Base-by-base conservation (phyloP, 2,797 vertebrate species). In the Typhlichthys eigenmanni region DNA sequence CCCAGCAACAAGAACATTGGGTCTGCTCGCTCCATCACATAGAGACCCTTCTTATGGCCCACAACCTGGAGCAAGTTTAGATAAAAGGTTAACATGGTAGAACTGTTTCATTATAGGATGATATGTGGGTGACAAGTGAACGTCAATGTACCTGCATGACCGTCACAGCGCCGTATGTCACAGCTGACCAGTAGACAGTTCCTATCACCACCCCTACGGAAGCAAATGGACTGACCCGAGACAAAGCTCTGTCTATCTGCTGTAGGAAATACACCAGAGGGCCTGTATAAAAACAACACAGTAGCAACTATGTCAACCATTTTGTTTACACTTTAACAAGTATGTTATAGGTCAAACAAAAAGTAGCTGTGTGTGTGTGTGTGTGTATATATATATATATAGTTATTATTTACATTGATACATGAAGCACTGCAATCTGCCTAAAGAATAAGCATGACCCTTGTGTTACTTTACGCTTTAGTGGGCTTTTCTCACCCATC, bases 141-240 rank as follows among this genome's bases (percentile, higher is more conserved):
- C 38, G 1, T n/a, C n/a, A 3, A 10, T 1, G 43, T 52, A 93
- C 92, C 93, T 93, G 93, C 92, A 93, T 92, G 65, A 94, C 93
- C 0, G 93, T 93, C 80, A 94, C 91, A 0, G 92, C 92, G 43
- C 93, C 93, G 4, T 94, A 94, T 0, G 92, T 93, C 60, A 93
- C 90, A 0, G 92, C 92, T 0, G 92, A 93, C 93, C 93, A 93
- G 80, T 94, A 94, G 0, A 89, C 83, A 0, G 91, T 91, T 3
- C 93, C 92, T 1, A 91, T 84, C 56, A 93, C 83, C 11, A 93
- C 89, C 11, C 92, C 91, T 0, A 93, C 88, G 0, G 92, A 91
- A 1, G 91, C 87, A 6, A 93, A 92, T 0, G 92, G 93, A 67
- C 93, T 93, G 51, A 66, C 80, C 57, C 89, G 79, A 0, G 92